Base-by-base conservation (phyloP, 2,113 vertebrate genomes). In the Spermophilus dauricus region DNA sequence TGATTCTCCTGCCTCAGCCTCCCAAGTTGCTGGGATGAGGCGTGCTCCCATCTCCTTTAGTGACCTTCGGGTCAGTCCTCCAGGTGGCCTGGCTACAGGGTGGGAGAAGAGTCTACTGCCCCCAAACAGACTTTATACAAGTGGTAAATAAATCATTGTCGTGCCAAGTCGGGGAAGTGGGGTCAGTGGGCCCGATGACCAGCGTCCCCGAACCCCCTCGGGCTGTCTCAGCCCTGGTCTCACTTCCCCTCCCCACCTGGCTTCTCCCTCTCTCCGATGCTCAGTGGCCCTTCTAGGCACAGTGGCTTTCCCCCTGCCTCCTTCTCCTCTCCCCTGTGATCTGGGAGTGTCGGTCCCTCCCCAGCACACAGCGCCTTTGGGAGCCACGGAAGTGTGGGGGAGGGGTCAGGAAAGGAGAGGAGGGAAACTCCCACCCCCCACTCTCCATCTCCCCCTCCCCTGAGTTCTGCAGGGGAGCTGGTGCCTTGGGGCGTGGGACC, bases 161-260 rank as follows among this genome's bases (percentile, higher is more conserved):
- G 18, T 32, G 37, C 65, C 30, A 67, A 34, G 80, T 73, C 76
- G 61, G 2, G 30, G 70, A 84, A 56, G 45, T 8, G 61, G 48
- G 56, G 45, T 14, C 61, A 51, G 6, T 10, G 28, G 39, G 13
- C 16, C 34, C 28, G 28, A 13, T 5, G 78, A 45, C 39, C 61
- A 5, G 28, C 37, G 30, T 12, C 26, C 22, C 76, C 32, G 1
- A 5, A 6, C 16, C 18, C 5, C 3, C 0, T 32, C 14, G 0
- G 2, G 4, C 7, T 4, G 0, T 9, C 85, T 51, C 48, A 24
- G 73, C 16, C 9, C 45, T 28, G 48, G 22, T 0, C 26, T 72
- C 14, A 0, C n/a, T 42, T 77, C 20, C 32, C 20, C 45, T 61
- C 65, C 75, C 8, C 28, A 0, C 69, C 22, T 22, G 28, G 28